These are phyloP conservation scores for Orthosia cruda DNA, from an alignment of 2,888 invertebrate species.

Conservation along the genomic window DNA sequence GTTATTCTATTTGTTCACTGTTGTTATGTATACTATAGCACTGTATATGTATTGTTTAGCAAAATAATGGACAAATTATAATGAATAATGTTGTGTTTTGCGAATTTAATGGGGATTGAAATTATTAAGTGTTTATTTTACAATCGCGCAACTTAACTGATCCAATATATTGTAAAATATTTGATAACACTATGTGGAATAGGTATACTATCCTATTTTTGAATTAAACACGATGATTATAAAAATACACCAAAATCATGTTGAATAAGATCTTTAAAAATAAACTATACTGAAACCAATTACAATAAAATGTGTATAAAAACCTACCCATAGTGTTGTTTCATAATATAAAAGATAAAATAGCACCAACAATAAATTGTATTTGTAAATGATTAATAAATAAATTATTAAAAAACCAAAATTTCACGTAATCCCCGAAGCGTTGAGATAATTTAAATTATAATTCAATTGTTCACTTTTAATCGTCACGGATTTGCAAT, in stretches of 20 bases:
- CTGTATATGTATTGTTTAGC: constrained; percentile 76
- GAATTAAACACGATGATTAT: background rate
- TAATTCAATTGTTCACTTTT: constrained; percentile 68
- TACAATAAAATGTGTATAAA: background rate
- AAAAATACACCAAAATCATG: background rate
- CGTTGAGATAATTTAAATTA: constrained; percentile 69
- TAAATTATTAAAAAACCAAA: constrained; percentile 17
- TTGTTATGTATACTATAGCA: constrained; percentile 80
- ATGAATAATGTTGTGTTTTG: constrained; percentile 80
- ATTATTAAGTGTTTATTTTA: constrained; percentile 64
- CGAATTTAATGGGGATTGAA: constrained; percentile 81
- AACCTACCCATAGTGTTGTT: constrained; percentile 29
- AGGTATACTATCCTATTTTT: background rate
- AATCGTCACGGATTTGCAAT: constrained; percentile 34
- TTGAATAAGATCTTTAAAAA: background rate
- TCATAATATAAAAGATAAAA: constrained; percentile 17
- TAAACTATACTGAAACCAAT: background rate
- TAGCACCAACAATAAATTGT: background rate
- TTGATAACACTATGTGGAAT: constrained; percentile 30
- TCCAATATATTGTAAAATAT: constrained; percentile 11
- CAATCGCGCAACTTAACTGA: constrained; percentile 33
- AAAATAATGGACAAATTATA: constrained; percentile 71
- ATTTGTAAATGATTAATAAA: constrained; percentile 3
- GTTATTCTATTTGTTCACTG: constrained; percentile 68
- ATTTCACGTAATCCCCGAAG: constrained; percentile 63